phyloP scores from a whole-genome alignment of 2,888 invertebrate genomes.

The Hirtodrosophila duncani region DNA sequence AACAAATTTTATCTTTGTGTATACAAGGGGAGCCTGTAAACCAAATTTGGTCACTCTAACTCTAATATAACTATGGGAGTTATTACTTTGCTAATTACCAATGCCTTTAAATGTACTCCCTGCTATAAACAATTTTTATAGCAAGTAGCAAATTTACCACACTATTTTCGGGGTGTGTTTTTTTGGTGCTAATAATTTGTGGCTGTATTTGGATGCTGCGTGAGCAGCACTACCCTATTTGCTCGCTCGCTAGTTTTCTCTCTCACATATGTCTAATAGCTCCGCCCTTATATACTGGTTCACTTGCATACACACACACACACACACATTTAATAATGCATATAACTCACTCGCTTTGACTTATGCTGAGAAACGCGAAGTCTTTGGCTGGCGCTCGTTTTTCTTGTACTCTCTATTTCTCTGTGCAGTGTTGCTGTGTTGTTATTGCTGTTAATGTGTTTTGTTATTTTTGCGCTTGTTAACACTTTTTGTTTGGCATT shows the following conservation, averaged over 20 bases:
- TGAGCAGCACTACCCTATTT: conserved; percentile 51
- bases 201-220: conserved; percentile 26
- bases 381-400: not conserved
- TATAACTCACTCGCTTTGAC: conserved; percentile 40
- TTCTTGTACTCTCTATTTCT: conserved; percentile 1
- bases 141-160: conserved; percentile 19
- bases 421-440: conserved; percentile 2
- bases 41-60: too few relatives aligned
- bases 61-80: too few relatives aligned
- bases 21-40: too few relatives aligned
- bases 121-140: too few relatives aligned
- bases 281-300: conserved; percentile 66
- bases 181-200: not conserved
- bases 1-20: too few relatives aligned
- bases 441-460: conserved; percentile 42
- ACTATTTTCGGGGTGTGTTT: too few relatives aligned
- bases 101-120: too few relatives aligned
- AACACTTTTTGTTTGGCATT: conserved; percentile 76
- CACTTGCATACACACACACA: conserved; percentile 24
- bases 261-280: too few relatives aligned
- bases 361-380: conserved; percentile 3
- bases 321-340: conserved; percentile 1
- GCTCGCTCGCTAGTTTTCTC: too few relatives aligned
- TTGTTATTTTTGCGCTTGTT: conserved; percentile 63
- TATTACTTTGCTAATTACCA: too few relatives aligned